Conservation (phyloP, 2,797 vertebrate genomes). For the Choloepus didactylus region DNA sequence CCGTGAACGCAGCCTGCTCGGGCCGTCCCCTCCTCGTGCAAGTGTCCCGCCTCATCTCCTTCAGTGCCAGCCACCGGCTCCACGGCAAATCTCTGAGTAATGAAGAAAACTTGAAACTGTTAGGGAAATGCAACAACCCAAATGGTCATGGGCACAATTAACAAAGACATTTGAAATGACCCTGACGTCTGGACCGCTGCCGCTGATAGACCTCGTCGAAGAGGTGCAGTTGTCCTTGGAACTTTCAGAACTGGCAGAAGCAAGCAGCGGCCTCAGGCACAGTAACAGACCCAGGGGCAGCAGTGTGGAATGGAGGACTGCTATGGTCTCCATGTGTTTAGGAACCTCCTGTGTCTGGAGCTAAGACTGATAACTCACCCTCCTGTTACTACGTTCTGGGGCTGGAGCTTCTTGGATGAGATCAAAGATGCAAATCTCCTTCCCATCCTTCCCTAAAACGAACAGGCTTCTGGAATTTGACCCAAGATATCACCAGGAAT, state of each 20-base stretch:
- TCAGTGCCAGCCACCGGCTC: too few relatives aligned
- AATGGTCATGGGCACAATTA: too few relatives aligned
- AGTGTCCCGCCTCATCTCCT: too few relatives aligned
- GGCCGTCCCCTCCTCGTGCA: too few relatives aligned
- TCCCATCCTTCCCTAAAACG: constrained; percentile 52
- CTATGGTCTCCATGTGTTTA: constrained; percentile 71
- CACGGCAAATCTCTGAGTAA: too few relatives aligned
- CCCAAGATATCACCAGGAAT: background rate
- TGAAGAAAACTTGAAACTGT: too few relatives aligned
- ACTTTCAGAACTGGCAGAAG: background rate
- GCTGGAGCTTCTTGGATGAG: constrained; percentile 50
- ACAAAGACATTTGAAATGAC: fast-evolving
- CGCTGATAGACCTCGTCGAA: fast-evolving
- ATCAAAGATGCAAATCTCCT: constrained; percentile 81
- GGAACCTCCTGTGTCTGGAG: background rate
- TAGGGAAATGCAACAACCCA: too few relatives aligned
- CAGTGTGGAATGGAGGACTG: background rate
- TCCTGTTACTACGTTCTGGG: constrained; percentile 67
- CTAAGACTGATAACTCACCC: background rate
- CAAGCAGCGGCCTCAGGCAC: background rate
- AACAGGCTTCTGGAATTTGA: constrained; percentile 47
- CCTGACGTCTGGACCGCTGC: fast-evolving
- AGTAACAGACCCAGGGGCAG: constrained; percentile 66
- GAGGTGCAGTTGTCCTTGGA: background rate
- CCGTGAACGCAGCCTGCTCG: too few relatives aligned